Evolutionary conservation across 1,140 invertebrate genomes (phyloP).

Genomic region (Anthonomus grandis): DNA sequence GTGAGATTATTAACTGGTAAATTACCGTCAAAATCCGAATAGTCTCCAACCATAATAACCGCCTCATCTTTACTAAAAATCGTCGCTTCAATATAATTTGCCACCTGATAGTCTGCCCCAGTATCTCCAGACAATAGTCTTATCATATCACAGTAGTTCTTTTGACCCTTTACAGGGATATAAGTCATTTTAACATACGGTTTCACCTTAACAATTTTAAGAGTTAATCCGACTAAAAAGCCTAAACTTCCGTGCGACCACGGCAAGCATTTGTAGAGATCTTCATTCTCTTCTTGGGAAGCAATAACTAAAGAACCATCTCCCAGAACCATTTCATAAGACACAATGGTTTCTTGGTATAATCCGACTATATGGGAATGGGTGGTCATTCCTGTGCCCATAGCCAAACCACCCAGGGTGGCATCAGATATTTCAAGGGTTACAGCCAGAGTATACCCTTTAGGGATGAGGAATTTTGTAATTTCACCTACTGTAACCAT

Average conservation of each 20-base stretch:
- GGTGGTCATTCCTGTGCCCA: slow-evolving; percentile 57
- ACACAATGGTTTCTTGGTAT: slow-evolving; percentile 54
- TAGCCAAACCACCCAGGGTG: slow-evolving; percentile 56
- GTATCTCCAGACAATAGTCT: slow-evolving; percentile 48
- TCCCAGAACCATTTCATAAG: slow-evolving; percentile 55
- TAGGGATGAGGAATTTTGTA: slow-evolving; percentile 51
- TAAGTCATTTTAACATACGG: slow-evolving; percentile 57
- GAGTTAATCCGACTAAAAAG: slow-evolving; percentile 54
- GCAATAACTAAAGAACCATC: slow-evolving; percentile 53
- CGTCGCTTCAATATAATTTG: slow-evolving; percentile 57
- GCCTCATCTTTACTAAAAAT: slow-evolving; percentile 54
- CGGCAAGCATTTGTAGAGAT: slow-evolving; percentile 54
- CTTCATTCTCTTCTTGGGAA: slow-evolving; percentile 48
- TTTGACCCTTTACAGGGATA: slow-evolving; percentile 53
- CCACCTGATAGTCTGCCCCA: slow-evolving; percentile 30
- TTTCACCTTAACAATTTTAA: slow-evolving; percentile 52
- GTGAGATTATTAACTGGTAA: slow-evolving; percentile 52
- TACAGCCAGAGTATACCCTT: slow-evolving; percentile 56
- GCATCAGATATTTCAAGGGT: slow-evolving; percentile 54
- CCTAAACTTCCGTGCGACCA: slow-evolving; percentile 59
- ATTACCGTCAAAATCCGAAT: slow-evolving; percentile 46
- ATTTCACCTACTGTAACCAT: slow-evolving; percentile 56
- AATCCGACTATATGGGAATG: slow-evolving; percentile 53
- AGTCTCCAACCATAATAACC: slow-evolving; percentile 56
- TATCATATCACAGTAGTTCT: slow-evolving; percentile 54